These are phyloP conservation scores for Amphipyra berbera DNA, from an alignment of 2,888 invertebrate species.

Conservation along the genomic window DNA sequence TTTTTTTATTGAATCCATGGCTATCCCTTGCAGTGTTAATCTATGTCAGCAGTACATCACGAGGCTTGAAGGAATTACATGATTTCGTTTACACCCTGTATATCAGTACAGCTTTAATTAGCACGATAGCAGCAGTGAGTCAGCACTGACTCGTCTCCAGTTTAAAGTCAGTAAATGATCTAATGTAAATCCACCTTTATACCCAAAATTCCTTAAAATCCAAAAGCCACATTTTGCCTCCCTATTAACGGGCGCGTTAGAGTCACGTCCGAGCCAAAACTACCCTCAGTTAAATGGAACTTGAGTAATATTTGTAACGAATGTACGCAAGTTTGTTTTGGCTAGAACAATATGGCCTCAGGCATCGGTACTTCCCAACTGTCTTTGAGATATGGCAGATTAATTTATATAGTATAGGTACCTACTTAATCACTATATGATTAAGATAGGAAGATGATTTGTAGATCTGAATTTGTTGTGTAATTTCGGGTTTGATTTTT, in stretches of 20 bases:
- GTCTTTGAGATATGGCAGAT: conserved; percentile 67
- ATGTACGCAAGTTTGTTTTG: conserved; percentile 73
- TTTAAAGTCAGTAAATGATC: too few relatives aligned
- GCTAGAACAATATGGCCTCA: conserved; percentile 53
- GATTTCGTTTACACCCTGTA: too few relatives aligned
- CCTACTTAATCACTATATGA: conserved; percentile 13
- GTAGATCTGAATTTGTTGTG: conserved; percentile 8
- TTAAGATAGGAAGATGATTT: conserved; percentile 46
- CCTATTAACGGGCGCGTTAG: conserved; percentile 39
- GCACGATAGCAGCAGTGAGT: too few relatives aligned
- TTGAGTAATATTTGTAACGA: conserved; percentile 68
- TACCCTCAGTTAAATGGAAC: conserved; percentile 63
- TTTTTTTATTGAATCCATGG: too few relatives aligned
- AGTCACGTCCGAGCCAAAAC: conserved; percentile 74
- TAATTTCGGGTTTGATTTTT: not conserved
- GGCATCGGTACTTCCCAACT: conserved; percentile 59
- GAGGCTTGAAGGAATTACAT: too few relatives aligned
- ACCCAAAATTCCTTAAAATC: conserved; percentile 14
- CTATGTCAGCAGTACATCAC: too few relatives aligned
- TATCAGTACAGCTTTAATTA: too few relatives aligned
- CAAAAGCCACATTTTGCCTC: conserved; percentile 26
- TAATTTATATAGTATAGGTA: conserved; percentile 62
- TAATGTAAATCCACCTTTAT: too few relatives aligned
- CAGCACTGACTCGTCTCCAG: too few relatives aligned
- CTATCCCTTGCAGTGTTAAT: too few relatives aligned